Base-by-base conservation (phyloP, 2,888 invertebrate species). In the Erynnis tages region DNA sequence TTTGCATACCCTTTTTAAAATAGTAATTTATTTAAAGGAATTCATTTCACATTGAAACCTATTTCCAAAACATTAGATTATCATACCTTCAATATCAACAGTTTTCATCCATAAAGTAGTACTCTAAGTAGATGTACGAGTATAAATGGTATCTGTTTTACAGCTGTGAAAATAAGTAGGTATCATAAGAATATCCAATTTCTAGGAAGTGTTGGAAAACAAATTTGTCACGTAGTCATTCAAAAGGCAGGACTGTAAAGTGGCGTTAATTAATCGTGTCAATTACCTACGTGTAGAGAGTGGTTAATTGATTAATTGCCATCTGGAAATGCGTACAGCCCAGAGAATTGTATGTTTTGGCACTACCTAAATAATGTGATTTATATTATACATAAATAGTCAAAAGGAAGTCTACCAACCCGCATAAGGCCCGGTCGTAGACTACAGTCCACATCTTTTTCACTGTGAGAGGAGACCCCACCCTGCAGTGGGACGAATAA, bases 181-280 rank as follows among this genome's bases (percentile, higher is more conserved):
- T n/a, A n/a, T n/a, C n/a, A n/a, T n/a, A n/a, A n/a, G n/a, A n/a
- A n/a, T n/a, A n/a, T n/a, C n/a, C 8, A 40, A 8, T 17, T 14
- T 17, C 16, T 21, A 49, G 49, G 32, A 49, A 41, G 49, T 40
- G 40, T 32, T 32, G 1, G 2, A 3, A 29, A 29, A 47, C 23
- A 25, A 32, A 40, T 40, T 38, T 30, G 40, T 34, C 49, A 49
- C 7, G 25, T 6, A 10, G 34, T 49, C 25, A 49, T 43, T 43
- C 34, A 49, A 41, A 49, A 49, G 34, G 34, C 40, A 23, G 47
- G 11, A 16, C 32, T 27, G 48, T 13, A 34, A 41, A 49, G 25
- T 25, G 27, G 13, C 34, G 34, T 49, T 41, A 41, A 49, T 49
- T 49, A 49, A 49, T 43, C 41, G 49, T 41, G 41, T 49, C 41